phyloP scores from a whole-genome alignment of 2,113 vertebrate species.

The Ochotona curzoniae region DNA sequence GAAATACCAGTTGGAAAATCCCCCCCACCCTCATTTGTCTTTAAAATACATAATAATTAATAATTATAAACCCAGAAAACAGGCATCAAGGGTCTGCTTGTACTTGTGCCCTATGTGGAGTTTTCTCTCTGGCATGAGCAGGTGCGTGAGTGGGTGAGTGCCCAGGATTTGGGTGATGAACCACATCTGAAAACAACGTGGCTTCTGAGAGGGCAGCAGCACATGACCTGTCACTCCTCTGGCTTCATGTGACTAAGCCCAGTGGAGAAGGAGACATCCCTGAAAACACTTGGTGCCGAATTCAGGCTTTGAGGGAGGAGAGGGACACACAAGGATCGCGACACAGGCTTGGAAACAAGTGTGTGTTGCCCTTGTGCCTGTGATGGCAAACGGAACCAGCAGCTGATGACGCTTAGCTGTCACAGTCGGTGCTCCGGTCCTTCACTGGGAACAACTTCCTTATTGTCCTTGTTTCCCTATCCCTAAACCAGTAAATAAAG shows the following conservation, averaged over 20 bases:
- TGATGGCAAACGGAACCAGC: background rate
- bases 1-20: no score
- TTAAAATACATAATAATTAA: no score
- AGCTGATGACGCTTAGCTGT: background rate
- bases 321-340: background rate
- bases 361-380: background rate
- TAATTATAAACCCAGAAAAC: background rate
- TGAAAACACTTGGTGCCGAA: conserved; percentile 51
- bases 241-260: conserved; percentile 36
- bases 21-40: no score
- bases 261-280: background rate
- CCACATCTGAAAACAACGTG: conserved; percentile 34
- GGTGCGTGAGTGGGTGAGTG: no score
- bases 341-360: background rate
- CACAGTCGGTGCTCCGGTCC: background rate
- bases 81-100: background rate
- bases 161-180: background rate
- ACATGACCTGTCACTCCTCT: conserved; percentile 2
- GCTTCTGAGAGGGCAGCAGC: background rate
- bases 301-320: background rate
- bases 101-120: background rate
- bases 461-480: background rate
- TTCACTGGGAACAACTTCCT: background rate
- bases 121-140: background rate
- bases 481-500: no score